These are phyloP conservation scores for Monodelphis domestica DNA, from an alignment of 2,797 vertebrate genomes.

Conservation along the genomic window DNA sequence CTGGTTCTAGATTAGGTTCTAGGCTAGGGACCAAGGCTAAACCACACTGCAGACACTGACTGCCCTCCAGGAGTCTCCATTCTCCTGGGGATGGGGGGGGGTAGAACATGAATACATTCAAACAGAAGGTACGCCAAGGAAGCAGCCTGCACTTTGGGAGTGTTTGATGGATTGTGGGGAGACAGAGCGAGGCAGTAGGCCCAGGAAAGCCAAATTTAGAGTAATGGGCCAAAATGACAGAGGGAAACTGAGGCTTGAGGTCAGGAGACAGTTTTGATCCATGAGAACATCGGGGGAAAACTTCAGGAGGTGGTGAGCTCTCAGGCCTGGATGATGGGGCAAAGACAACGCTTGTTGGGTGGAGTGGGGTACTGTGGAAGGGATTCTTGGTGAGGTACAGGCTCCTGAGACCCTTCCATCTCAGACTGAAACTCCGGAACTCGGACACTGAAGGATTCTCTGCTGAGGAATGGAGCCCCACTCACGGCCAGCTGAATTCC, in stretches of 20 bases:
- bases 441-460: background rate
- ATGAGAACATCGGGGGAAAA: background rate
- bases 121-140: too few relatives aligned
- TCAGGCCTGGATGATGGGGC: background rate
- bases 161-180: background rate
- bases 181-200: background rate
- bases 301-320: background rate
- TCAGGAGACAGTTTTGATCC: too few relatives aligned
- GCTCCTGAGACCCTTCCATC: background rate
- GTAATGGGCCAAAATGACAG: background rate
- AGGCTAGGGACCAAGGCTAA: background rate
- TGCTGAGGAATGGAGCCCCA: background rate
- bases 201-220: background rate
- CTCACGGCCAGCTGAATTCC: too few relatives aligned
- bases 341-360: background rate
- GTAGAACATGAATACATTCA: background rate
- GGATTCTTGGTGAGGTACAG: background rate
- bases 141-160: too few relatives aligned
- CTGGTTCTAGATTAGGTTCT: background rate
- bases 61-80: background rate
- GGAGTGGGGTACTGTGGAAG: background rate
- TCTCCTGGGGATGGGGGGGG: background rate
- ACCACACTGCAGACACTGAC: background rate
- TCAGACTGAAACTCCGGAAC: background rate
- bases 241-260: background rate